Base-by-base conservation (phyloP, 1,140 invertebrate genomes). In the Macrotrachela quadricornifera region DNA sequence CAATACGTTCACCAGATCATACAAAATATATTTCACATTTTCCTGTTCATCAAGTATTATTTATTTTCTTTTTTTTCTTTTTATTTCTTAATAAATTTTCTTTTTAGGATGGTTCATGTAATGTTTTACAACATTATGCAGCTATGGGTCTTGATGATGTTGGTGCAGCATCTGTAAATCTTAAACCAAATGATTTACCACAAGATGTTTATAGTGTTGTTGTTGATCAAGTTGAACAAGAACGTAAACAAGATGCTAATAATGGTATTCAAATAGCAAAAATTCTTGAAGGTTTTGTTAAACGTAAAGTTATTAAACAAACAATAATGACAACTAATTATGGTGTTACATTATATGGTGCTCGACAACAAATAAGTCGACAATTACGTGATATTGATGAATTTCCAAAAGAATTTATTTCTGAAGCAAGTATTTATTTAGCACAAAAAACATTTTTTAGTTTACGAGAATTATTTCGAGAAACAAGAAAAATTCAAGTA, bases 321-420 rank as follows among this genome's bases (percentile, higher is more conserved):
- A 95, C 94, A 0, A 84, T 99, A 0, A 99, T 99, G 94, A 99
- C 94, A 0, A 95, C 88, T 0, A 94, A 99, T 2, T 99, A 99
- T 64, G 94, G 94, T 9, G 94, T 99, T 3, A 99, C 94, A 0
- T 75, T 75, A 52, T 96, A 80, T 67, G 94, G 94, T 1, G 91
- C 91, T 0, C 73, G 79, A 46, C 67, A 82, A 36, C 94, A 99
- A 70, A 96, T 99, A 57, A 78, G 79, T 0, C 79, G 80, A 56
- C 88, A 95, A 66, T 70, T 99, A 1, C 87, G 85, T 74, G 82
- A 90, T 64, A 77, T 86, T 37, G 76, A 82, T 16, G 74, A 80
- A 36, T 91, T 96, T 64, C 82, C 84, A 0, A 76, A 80, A 61
- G 78, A 90, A 37, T 70, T 78, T 58, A 73, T 82, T 3, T 82